phyloP scores from a whole-genome alignment of 2,797 vertebrate species.

The Orestias chungarensis region DNA sequence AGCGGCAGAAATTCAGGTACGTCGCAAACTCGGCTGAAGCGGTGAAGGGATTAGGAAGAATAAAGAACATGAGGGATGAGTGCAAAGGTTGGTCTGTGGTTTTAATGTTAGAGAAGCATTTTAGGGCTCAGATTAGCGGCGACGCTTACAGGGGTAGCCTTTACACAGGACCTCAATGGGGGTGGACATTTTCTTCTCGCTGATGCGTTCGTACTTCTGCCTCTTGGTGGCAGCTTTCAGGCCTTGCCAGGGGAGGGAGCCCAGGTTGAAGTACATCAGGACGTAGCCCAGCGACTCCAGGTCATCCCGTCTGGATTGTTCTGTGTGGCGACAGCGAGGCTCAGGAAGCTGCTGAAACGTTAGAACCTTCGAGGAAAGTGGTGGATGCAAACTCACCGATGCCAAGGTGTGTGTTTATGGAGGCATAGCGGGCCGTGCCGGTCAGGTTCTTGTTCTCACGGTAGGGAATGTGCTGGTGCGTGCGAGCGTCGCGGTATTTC shows the following conservation, averaged over 20 bases:
- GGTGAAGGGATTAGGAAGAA: background rate
- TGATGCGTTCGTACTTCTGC: constrained; percentile 97
- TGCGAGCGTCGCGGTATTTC: constrained; percentile 94
- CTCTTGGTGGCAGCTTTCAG: constrained; percentile 96
- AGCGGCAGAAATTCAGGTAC: constrained; percentile 97
- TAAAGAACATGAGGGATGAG: background rate
- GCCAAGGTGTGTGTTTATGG: constrained; percentile 97
- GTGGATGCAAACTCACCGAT: constrained; percentile 85
- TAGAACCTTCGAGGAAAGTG: rapidly evolving
- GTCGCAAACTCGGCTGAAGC: constrained; percentile 93
- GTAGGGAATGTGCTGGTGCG: constrained; percentile 98
- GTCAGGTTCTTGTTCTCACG: constrained; percentile 98
- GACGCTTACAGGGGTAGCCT: constrained; percentile 77
- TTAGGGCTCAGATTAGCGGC: background rate
- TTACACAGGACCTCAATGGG: constrained; percentile 97
- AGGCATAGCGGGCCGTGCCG: constrained; percentile 95
- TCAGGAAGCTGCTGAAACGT: background rate
- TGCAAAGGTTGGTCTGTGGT: background rate
- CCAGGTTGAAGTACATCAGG: constrained; percentile 98
- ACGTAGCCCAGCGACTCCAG: constrained; percentile 95
- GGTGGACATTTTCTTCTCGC: constrained; percentile 98
- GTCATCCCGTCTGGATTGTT: constrained; percentile 95
- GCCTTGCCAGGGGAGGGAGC: constrained; percentile 95
- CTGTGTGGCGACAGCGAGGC: constrained; percentile 65
- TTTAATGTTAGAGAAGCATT: background rate